Evolutionary conservation across 2,797 vertebrate species (phyloP).

Genomic region (Peromyscus aztecus): DNA sequence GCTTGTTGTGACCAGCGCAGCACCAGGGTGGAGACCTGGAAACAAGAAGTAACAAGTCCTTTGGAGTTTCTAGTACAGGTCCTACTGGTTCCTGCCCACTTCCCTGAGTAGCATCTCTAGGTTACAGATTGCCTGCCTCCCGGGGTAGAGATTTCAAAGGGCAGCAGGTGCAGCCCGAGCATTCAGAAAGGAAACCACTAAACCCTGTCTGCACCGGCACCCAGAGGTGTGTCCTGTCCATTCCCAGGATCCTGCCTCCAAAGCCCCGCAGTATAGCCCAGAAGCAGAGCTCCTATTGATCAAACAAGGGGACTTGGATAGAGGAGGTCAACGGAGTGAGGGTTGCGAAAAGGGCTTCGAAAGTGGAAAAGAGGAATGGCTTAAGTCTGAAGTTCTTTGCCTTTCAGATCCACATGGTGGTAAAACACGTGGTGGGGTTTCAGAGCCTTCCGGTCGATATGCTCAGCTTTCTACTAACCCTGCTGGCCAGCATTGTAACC

Average conservation of each 20-base stretch:
- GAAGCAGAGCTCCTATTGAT: not conserved
- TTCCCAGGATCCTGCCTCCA: not conserved
- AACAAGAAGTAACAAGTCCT: not conserved
- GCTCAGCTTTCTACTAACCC: conserved; percentile 95
- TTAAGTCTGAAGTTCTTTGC: conserved; percentile 66
- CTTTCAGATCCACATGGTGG: conserved; percentile 93
- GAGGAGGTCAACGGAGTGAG: too few species aligned
- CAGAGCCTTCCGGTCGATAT: conserved; percentile 92
- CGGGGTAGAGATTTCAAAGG: not conserved
- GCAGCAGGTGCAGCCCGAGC: not conserved
- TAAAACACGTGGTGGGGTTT: conserved; percentile 90
- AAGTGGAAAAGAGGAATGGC: not conserved
- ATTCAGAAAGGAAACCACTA: not conserved
- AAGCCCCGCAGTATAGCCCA: not conserved
- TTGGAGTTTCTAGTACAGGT: not conserved
- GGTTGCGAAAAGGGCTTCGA: not conserved
- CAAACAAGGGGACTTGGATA: not conserved
- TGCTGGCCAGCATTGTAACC: conserved; percentile 94
- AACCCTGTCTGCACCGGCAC: not conserved
- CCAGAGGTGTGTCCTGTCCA: not conserved
- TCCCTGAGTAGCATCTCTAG: fast-evolving
- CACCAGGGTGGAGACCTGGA: not conserved
- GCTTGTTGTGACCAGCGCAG: too few species aligned
- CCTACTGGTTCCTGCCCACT: not conserved
- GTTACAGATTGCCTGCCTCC: not conserved